Percentiles rank a stretch among this genome's conserved stretches.
phyloP scores from a whole-genome alignment of 2,888 invertebrate species.

The Dryobotodes eremita region DNA sequence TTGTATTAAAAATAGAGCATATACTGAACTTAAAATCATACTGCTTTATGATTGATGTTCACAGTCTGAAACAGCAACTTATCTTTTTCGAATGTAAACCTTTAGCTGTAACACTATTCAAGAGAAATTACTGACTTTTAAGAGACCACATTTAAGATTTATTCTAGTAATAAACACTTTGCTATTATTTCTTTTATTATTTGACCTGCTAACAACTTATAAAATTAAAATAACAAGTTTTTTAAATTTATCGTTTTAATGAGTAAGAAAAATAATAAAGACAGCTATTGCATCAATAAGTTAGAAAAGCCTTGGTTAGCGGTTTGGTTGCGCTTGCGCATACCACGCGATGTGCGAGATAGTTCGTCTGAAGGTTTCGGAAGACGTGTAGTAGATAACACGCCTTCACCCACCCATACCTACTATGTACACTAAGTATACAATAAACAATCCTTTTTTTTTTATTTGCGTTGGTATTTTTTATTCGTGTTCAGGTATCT shows the following conservation, averaged over 20 bases:
- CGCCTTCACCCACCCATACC: constrained; percentile 3
- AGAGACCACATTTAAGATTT: not conserved
- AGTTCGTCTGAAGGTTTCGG: constrained; percentile 59
- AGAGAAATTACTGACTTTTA: not conserved
- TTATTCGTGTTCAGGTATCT: constrained; percentile 10
- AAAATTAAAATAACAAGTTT: constrained; percentile 1
- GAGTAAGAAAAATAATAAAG: constrained; percentile 41
- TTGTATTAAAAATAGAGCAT: not conserved
- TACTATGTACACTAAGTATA: not conserved
- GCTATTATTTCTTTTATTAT: not conserved
- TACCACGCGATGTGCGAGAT: constrained; percentile 57
- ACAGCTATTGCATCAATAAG: constrained; percentile 67
- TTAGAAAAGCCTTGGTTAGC: constrained; percentile 68
- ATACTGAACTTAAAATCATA: not conserved
- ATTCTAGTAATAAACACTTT: not conserved
- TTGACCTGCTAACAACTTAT: constrained; percentile 3
- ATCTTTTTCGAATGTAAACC: not conserved
- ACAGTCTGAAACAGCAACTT: no score
- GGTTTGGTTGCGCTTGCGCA: constrained; percentile 61
- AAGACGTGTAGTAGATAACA: constrained; percentile 39
- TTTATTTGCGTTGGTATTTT: constrained; percentile 2
- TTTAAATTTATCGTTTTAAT: constrained; percentile 28
- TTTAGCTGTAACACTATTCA: not conserved
- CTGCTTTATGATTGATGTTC: no score
- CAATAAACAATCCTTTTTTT: not conserved